Conservation (phyloP, 2,113 vertebrate genomes). For the Illadopsis cleaveri region DNA sequence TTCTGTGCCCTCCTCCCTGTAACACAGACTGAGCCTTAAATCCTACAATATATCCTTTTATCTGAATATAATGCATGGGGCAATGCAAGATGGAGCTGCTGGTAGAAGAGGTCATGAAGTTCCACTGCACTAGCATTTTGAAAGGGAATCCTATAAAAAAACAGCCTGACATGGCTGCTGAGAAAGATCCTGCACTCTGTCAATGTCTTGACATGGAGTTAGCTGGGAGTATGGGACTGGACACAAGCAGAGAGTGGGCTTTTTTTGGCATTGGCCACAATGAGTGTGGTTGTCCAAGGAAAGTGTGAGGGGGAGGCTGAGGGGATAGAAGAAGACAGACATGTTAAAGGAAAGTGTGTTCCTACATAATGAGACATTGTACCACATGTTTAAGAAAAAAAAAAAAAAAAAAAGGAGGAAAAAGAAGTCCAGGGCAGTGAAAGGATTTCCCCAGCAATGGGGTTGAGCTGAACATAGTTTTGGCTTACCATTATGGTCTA, state of each 20-base stretch:
- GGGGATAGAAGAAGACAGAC: not conserved
- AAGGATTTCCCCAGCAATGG: slow-evolving; percentile 49
- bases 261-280: slow-evolving; percentile 67
- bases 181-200: slow-evolving; percentile 41
- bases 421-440: not conserved
- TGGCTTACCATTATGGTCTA: slow-evolving; percentile 39
- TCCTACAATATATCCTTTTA: slow-evolving; percentile 23
- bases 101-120: slow-evolving; percentile 30
- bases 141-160: slow-evolving; percentile 27
- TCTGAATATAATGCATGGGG: not conserved
- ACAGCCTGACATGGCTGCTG: not conserved
- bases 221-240: not conserved
- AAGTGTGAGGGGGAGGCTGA: slow-evolving; percentile 40
- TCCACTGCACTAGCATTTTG: not conserved
- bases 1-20: not conserved
- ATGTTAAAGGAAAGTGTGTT: slow-evolving; percentile 47
- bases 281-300: slow-evolving; percentile 55
- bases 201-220: slow-evolving; percentile 42
- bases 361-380: slow-evolving; percentile 68
- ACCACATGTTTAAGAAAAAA: not conserved
- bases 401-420: not conserved
- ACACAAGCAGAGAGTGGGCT: slow-evolving; percentile 35
- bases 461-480: slow-evolving; percentile 28
- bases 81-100: not conserved
- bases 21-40: not conserved